These are phyloP conservation scores for Denticeps clupeoides DNA, from an alignment of 2,797 vertebrate genomes.

Conservation along the genomic window DNA sequence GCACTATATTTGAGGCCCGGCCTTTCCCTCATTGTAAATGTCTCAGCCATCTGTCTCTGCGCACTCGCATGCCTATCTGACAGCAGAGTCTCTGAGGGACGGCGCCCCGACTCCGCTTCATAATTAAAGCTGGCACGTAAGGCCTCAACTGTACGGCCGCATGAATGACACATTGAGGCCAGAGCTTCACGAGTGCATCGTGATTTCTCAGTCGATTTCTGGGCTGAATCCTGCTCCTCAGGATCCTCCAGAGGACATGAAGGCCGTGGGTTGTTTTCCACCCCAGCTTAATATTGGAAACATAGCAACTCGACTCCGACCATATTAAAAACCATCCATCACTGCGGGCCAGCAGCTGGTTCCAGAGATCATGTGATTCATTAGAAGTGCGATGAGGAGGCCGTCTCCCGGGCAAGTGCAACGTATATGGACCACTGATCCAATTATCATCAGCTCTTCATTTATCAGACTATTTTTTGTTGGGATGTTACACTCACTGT, in stretches of 20 bases:
- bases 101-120: background rate
- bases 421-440: background rate
- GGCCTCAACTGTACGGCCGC: background rate
- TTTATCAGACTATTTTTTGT: no score
- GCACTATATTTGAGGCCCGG: constrained; percentile 15
- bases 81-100: constrained; percentile 1
- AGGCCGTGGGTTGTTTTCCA: constrained; percentile 4
- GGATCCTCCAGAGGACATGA: no score
- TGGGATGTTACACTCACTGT: no score
- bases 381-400: constrained; percentile 16
- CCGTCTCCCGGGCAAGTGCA: constrained; percentile 18
- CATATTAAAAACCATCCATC: constrained; percentile 19
- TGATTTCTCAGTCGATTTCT: background rate
- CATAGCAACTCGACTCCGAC: background rate
- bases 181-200: background rate
- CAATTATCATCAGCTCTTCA: constrained; percentile 9
- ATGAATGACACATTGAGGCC: background rate
- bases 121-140: background rate
- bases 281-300: constrained; percentile 10
- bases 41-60: constrained; percentile 5
- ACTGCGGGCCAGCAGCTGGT: constrained; percentile 13
- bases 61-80: background rate
- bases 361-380: constrained; percentile 16
- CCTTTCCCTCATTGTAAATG: constrained; percentile 12
- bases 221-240: background rate